Base-by-base conservation (phyloP, 1,140 invertebrate species). In the Bathynomus jamesi region DNA sequence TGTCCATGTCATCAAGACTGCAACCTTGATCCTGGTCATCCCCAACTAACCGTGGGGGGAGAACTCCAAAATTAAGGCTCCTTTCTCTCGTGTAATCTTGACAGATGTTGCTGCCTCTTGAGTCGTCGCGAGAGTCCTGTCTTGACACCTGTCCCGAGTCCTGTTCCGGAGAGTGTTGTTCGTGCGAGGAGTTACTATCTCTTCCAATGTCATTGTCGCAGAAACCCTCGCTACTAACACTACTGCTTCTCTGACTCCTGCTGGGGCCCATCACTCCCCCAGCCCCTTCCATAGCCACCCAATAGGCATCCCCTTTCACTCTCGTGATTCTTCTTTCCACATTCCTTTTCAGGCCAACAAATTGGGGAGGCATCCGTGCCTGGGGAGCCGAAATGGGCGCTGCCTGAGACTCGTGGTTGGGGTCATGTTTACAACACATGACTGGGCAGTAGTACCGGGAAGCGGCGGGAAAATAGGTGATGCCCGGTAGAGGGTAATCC, bases 171-270 rank as follows among this genome's bases (percentile, higher is more conserved):
- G n/a, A n/a, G n/a, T n/a, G n/a, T n/a, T n/a, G n/a, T n/a, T n/a
- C n/a, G n/a, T 70, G 75, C 32, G 67, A 67, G 46, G 75, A 76
- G 67, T 78, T 78, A 67, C 77, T 78, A 21, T 78, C 78, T 69
- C 77, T 75, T 27, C 76, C 77, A 17, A 75, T 65, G 28, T 80
- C 78, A 68, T 95, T 94, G 83, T 96, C 93, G 83, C 94, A 96
- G 81, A 96, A 97, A 32, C 94, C 94, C 84, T 98, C 94, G 77
- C 93, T 95, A 76, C 93, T 95, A 21, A 94, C 90, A 81, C 93
- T 95, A 67, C 93, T 96, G 61, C 93, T 76, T 3, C 86, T 82
- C 94, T 95, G 5, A 91, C 92, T 81, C 93, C 91, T 17, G 80
- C 80, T 61, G 28, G 0, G 24, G 29, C 10, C 67, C 61, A 17